A percentile compares a stretch with the other conserved stretches of the same genome.
Evolutionary conservation across 1,140 invertebrate genomes (phyloP).

Genomic region (Plutomurus gul): DNA sequence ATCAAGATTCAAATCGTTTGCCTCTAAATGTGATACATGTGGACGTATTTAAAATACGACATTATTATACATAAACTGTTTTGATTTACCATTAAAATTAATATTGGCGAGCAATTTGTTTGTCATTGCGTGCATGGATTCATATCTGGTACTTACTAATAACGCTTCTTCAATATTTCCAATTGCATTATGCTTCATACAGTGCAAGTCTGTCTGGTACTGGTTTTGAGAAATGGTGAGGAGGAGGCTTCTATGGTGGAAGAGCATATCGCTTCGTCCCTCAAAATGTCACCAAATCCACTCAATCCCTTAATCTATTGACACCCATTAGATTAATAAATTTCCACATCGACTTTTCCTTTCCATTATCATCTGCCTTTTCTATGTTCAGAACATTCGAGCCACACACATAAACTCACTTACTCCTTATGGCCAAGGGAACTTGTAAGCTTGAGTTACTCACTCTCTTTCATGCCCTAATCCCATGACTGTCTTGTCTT

Average conservation of each 20-base stretch:
- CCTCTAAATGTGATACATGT: too few species aligned
- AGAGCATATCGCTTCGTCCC: too few species aligned
- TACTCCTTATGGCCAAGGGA: background rate
- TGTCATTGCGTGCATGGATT: too few species aligned
- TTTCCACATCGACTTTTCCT: constrained; percentile 32
- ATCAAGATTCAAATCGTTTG: too few species aligned
- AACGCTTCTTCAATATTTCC: too few species aligned
- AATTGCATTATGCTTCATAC: too few species aligned
- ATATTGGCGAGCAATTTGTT: too few species aligned
- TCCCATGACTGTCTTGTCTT: background rate
- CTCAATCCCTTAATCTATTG: constrained; percentile 50
- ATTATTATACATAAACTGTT: too few species aligned
- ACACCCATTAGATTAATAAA: constrained; percentile 49
- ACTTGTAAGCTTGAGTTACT: background rate
- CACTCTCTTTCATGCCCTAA: background rate
- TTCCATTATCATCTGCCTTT: background rate
- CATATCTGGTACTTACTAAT: too few species aligned
- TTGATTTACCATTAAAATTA: too few species aligned
- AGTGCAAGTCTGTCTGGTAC: background rate
- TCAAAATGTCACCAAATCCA: constrained; percentile 41
- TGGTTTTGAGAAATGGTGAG: background rate
- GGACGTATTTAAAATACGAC: too few species aligned
- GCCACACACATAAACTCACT: background rate
- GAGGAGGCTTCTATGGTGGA: background rate
- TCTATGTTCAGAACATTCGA: too few species aligned